Evolutionary conservation across 2,888 invertebrate species (phyloP), one percentile per base, ranked within the genome.

Genomic region (Drosophila longiperda): DNA sequence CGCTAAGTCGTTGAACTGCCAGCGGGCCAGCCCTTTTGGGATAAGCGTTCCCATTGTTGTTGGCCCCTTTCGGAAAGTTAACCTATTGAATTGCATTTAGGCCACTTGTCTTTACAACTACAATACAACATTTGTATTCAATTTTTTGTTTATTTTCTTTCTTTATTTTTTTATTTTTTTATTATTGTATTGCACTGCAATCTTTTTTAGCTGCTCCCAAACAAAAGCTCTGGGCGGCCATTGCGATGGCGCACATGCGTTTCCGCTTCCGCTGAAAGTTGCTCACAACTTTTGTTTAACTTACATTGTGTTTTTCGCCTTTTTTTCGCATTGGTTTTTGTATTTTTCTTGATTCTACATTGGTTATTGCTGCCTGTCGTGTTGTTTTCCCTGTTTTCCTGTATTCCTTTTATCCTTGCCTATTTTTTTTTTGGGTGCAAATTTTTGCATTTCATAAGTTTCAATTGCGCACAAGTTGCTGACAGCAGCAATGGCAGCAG

Each of bases 401-500:
- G 20, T 61, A 42, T 38, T 38, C 38, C 49, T 23, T 20, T 26
- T 38, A 3, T 38, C 3, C 63, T 49, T 17, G 8, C 26, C 12
- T 32, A 11, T 17, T 34, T 63, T 60, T 68, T 59, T 29, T 59
- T 73, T 49, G 59, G 61, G 33, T 70, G 68, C 32, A 73, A 58
- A 69, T 76, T 89, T 83, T 86, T 83, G 74, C 80, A 76, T 86
- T 87, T 87, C 77, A 76, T 87, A 87, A 83, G 84, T 87, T 86
- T 86, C 87, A 87, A 86, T 86, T 88, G 84, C 83, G 78, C 89
- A 71, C 84, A 81, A 87, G 87, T 84, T 89, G 85, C 87, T 87
- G 85, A 86, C 85, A 89, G 84, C 84, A 61, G 73, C 77, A 72
- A 61, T 20, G 49, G 57, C 62, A 54, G 48, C 33, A 62, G 64